A percentile compares a stretch with the other conserved stretches of the same genome.
Evolutionary conservation across 1,140 invertebrate genomes (phyloP).

Genomic region (Panonychus citri): DNA sequence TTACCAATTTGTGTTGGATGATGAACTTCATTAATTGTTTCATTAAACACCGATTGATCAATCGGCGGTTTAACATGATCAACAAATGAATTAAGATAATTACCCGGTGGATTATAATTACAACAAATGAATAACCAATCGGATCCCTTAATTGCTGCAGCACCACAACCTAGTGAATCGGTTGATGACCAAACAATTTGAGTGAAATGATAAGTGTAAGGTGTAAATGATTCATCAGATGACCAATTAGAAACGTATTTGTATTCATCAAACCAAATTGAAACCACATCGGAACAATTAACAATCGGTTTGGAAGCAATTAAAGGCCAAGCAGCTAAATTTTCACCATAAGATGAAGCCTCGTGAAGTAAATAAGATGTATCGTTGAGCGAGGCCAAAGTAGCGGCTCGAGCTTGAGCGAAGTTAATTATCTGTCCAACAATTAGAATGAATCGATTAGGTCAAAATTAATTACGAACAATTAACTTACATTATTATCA

Average conservation of each 20-base stretch:
- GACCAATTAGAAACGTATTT: not conserved
- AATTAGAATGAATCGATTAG: not conserved
- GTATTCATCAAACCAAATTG: not conserved
- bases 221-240: not conserved
- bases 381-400: not conserved
- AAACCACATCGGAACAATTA: not conserved
- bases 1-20: too few relatives aligned
- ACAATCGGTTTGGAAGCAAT: not conserved
- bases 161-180: not conserved
- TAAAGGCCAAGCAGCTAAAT: not conserved
- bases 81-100: not conserved
- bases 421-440: not conserved
- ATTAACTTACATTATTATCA: not conserved
- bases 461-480: not conserved
- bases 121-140: not conserved
- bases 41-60: not conserved
- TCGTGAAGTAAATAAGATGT: not conserved
- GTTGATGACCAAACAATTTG: not conserved
- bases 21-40: too few relatives aligned
- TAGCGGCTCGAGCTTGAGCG: not conserved
- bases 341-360: not conserved
- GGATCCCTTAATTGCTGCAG: not conserved
- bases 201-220: not conserved
- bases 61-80: not conserved
- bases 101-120: not conserved